phyloP scores from a whole-genome alignment of 2,797 vertebrate genomes.

The Ispidina picta region DNA sequence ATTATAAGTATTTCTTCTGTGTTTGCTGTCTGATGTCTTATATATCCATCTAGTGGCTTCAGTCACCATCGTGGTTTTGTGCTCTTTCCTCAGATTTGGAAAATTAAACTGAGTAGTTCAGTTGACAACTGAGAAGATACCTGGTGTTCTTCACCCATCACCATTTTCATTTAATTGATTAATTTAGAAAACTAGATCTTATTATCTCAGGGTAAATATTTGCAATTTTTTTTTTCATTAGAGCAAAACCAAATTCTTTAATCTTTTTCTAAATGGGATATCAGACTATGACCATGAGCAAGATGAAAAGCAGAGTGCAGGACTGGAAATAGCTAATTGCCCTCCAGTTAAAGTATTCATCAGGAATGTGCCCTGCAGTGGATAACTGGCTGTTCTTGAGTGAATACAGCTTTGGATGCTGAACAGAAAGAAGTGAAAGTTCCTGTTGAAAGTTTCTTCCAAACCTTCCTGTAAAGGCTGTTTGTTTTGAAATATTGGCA shows the following conservation, averaged over 20 bases:
- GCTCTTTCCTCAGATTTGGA: neutral
- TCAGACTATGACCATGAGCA: neutral
- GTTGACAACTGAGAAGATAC: neutral
- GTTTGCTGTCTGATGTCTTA: neutral
- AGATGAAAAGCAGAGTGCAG: neutral
- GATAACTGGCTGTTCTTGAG: neutral
- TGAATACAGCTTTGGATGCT: neutral
- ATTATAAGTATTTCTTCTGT: neutral
- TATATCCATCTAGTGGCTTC: neutral
- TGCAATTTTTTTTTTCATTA: neutral
- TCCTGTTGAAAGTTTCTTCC: neutral
- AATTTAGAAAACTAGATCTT: neutral
- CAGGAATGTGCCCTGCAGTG: neutral
- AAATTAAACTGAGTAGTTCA: neutral
- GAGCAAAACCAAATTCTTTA: neutral
- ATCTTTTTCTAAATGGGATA: neutral
- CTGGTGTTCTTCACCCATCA: neutral
- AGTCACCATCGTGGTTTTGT: neutral
- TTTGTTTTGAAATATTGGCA: constrained; percentile 5
- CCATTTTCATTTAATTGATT: neutral
- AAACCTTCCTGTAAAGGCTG: neutral
- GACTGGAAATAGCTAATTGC: neutral
- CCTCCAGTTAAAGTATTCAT: neutral
- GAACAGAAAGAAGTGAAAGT: neutral
- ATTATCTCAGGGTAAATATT: neutral